phyloP scores from a whole-genome alignment of 2,113 vertebrate species.

The Grammomys dolichurus region DNA sequence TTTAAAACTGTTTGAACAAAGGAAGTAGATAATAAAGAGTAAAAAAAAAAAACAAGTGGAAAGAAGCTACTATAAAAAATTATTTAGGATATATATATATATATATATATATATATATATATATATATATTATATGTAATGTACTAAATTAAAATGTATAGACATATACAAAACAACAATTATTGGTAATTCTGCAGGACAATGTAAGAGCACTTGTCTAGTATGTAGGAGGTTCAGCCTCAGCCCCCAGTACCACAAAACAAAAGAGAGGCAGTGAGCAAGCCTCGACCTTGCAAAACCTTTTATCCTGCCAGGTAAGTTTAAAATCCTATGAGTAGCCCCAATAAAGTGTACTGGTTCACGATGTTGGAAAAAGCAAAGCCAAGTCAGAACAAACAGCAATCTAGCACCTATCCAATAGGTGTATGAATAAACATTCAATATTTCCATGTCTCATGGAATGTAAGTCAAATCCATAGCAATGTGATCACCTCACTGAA shows the following conservation, averaged over 20 bases:
- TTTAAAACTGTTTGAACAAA: not conserved
- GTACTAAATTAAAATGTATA: not conserved
- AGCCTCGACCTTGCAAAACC: not conserved
- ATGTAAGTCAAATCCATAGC: not conserved
- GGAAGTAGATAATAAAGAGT: not conserved
- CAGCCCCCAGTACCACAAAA: not conserved
- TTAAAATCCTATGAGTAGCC: not conserved
- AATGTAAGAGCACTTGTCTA: not conserved
- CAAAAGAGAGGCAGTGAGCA: not conserved
- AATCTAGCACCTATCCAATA: not conserved
- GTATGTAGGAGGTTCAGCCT: not conserved
- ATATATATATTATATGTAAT: not conserved
- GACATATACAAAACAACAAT: not conserved
- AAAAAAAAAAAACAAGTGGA: not conserved
- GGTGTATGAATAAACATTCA: not conserved
- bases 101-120: not conserved
- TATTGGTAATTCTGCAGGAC: not conserved
- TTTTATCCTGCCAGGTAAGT: not conserved
- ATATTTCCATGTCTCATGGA: not conserved
- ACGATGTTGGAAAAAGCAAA: not conserved
- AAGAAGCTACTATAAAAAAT: not conserved
- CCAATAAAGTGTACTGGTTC: not conserved
- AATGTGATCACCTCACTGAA: not conserved
- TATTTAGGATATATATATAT: not conserved
- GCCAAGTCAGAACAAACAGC: not conserved